Conservation (phyloP, 1,140 invertebrate species). For the Octopus sinensis region DNA sequence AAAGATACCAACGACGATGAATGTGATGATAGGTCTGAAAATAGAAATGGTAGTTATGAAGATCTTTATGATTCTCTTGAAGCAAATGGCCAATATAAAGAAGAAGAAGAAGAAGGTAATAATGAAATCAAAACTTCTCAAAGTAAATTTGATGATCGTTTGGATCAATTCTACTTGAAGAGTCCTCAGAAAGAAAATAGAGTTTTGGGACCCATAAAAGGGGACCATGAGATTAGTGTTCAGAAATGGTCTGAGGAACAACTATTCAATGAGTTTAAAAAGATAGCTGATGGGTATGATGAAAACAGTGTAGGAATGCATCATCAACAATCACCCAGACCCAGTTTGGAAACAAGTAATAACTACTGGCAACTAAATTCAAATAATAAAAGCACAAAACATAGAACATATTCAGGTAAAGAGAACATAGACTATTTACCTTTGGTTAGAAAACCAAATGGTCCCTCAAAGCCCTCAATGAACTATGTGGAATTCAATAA, state of each 20-base stretch:
- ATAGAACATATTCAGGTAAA: background rate
- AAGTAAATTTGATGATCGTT: background rate
- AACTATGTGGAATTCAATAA: constrained; percentile 9
- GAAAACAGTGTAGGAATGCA: background rate
- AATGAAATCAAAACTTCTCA: background rate
- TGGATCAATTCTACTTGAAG: background rate
- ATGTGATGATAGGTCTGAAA: background rate
- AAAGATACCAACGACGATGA: background rate
- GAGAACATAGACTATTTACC: too few species aligned
- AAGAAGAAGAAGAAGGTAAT: background rate
- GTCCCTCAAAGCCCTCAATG: background rate
- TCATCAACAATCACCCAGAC: background rate
- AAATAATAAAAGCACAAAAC: background rate
- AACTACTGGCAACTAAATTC: background rate
- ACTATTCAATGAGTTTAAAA: background rate
- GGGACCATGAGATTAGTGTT: background rate
- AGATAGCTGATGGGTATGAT: background rate
- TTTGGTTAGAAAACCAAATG: background rate
- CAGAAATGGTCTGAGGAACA: background rate
- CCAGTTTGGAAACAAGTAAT: background rate
- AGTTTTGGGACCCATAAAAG: background rate
- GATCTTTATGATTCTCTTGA: constrained; percentile 10
- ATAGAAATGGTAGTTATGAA: background rate
- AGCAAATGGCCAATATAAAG: background rate
- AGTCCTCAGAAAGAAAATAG: background rate